Evolutionary conservation across 2,888 invertebrate genomes (phyloP), one percentile per base, ranked within the genome.

Genomic region (Dermolepida albohirtum): DNA sequence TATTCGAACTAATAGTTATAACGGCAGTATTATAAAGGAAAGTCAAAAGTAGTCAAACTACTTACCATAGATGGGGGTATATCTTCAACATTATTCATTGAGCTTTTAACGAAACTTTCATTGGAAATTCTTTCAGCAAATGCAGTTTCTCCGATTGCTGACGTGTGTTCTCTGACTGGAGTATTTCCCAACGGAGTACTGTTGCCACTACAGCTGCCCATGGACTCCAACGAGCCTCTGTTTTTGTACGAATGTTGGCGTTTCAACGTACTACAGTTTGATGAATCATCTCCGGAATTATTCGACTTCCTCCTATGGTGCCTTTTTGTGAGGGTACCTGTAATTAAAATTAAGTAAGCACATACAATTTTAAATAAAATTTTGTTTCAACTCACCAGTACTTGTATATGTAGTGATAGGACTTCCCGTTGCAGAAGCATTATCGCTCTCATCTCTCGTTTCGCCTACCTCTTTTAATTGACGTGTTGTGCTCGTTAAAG

Each of bases 391-490:
- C 39, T 49, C 69, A 67, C 82, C 82, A 40, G 78, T 78, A 67
- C 80, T 82, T n/a, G 79, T 82, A 68, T 80, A 81, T 12, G 78
- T 76, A 29, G 77, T 76, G 10, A 81, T 80, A 57, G 75, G 75
- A 27, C 72, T 70, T 55, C 73, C 71, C 44, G 71, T 82, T 63
- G 78, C 83, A 65, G 76, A 81, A 0, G 86, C 84, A 39, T 85
- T 85, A 51, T 86, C 85, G 59, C 84, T 83, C 17, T 86, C 86
- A 71, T 86, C 87, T 67, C 87, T 84, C 1, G 90, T 91, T 78
- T 94, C 94, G 1, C 91, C 94, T 77, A 93, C 95, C 81, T 96
- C 95, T 78, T 95, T 95, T 67, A 96, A 85, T 78, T 95, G 94
- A 11, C 96, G 87, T 1, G 96, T 96, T 84, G 95, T 96, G 79